Conservation (phyloP, 2,888 invertebrate species). For the Galeruca laticollis region DNA sequence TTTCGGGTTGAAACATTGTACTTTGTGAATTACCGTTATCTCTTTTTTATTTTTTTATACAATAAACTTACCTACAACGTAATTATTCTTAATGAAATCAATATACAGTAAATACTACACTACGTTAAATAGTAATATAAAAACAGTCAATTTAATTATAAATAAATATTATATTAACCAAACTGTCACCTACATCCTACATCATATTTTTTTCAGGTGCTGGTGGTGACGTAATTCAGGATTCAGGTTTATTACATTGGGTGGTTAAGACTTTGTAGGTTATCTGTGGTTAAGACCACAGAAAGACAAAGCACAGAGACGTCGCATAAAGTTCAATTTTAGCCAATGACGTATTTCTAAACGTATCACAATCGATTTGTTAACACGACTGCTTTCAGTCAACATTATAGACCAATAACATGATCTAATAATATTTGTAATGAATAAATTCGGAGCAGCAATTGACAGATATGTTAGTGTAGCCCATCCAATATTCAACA, state of each 20-base stretch:
- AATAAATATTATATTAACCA: neutral
- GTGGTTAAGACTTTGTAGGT: neutral
- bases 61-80: neutral
- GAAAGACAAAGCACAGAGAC: neutral
- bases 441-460: too few relatives aligned
- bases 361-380: too few relatives aligned
- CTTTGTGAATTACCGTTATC: conserved; percentile 3
- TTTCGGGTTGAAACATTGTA: too few relatives aligned
- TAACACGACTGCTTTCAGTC: too few relatives aligned
- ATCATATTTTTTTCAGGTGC: neutral
- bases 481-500: too few relatives aligned
- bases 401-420: too few relatives aligned
- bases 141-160: neutral
- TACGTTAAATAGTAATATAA: conserved; percentile 5
- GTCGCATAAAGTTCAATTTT: neutral
- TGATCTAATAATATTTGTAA: too few relatives aligned
- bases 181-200: neutral
- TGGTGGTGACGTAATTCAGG: neutral
- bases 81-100: neutral
- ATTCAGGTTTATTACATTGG: neutral
- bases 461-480: too few relatives aligned
- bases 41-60: neutral
- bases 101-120: conserved; percentile 4
- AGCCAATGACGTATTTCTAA: too few relatives aligned
- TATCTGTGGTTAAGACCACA: too few relatives aligned